These are phyloP conservation scores for Hemistola chrysoprasaria DNA, from an alignment of 2,888 invertebrate species.

Conservation along the genomic window DNA sequence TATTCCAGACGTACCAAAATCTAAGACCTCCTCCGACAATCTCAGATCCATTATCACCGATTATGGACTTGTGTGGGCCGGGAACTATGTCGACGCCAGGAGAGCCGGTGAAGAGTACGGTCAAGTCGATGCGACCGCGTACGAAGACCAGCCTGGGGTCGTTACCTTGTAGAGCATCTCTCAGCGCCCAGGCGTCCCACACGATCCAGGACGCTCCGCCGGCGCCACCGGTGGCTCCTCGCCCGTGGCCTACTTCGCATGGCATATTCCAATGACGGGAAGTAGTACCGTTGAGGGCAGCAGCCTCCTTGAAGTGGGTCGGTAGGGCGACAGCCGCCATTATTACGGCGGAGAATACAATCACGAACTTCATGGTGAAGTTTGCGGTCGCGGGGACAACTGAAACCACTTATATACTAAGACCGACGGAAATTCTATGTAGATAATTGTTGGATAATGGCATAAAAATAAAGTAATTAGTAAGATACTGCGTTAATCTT, in stretches of 20 bases:
- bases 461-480: too few species aligned
- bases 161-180: slow-evolving; percentile 8
- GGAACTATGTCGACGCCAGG: slow-evolving; percentile 8
- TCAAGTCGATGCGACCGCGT: slow-evolving; percentile 19
- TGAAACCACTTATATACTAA: too few species aligned
- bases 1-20: not conserved
- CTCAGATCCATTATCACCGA: slow-evolving; percentile 11
- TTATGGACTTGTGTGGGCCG: slow-evolving; percentile 2
- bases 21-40: slow-evolving; percentile 19
- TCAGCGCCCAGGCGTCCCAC: slow-evolving; percentile 15
- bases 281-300: not conserved
- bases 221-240: slow-evolving; percentile 10
- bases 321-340: slow-evolving; percentile 1
- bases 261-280: too few species aligned
- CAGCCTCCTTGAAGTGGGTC: not conserved
- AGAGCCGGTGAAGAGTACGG: slow-evolving; percentile 8
- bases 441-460: too few species aligned
- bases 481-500: too few species aligned
- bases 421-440: too few species aligned
- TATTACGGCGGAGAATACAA: not conserved
- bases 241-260: too few species aligned
- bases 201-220: slow-evolving; percentile 18
- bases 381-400: not conserved
- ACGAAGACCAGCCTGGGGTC: slow-evolving; percentile 14
- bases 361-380: slow-evolving; percentile 1